phyloP scores from a whole-genome alignment of 2,113 vertebrate species.

The Microtus pennsylvanicus region DNA sequence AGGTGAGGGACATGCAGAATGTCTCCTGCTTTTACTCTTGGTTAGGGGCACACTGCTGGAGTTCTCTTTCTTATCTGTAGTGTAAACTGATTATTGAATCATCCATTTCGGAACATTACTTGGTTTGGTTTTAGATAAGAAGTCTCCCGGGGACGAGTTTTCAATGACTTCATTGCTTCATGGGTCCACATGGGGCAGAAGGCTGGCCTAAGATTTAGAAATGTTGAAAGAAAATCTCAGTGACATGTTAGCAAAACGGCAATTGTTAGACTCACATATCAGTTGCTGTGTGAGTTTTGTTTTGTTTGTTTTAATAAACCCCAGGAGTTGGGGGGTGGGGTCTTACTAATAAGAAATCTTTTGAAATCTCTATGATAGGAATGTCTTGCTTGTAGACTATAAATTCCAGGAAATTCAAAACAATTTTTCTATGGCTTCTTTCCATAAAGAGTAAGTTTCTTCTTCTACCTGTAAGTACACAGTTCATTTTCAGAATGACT shows the following conservation, averaged over 20 bases:
- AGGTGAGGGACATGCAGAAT: not conserved
- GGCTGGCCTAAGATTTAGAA: slow-evolving; percentile 67
- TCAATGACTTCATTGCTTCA: slow-evolving; percentile 68
- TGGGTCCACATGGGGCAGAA: slow-evolving; percentile 1
- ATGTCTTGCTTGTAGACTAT: slow-evolving; percentile 32
- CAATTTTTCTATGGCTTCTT: slow-evolving; percentile 42
- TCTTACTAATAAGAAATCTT: slow-evolving; percentile 45
- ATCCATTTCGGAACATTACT: slow-evolving; percentile 56
- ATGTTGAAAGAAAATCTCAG: slow-evolving; percentile 66
- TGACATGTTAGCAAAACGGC: slow-evolving; percentile 38
- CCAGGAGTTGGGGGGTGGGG: not conserved
- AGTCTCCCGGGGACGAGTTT: slow-evolving; percentile 33
- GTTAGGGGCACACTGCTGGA: not conserved
- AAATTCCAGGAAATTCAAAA: slow-evolving; percentile 52
- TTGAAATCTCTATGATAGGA: slow-evolving; percentile 49
- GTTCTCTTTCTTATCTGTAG: slow-evolving; percentile 16
- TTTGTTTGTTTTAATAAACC: slow-evolving; percentile 75
- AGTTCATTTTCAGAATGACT: slow-evolving; percentile 46
- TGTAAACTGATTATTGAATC: slow-evolving; percentile 60
- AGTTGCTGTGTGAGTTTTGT: slow-evolving; percentile 56
- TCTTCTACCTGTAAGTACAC: not conserved
- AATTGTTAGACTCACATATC: slow-evolving; percentile 8
- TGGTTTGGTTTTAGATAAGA: slow-evolving; percentile 67
- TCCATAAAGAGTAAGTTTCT: not conserved
- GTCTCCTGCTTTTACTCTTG: slow-evolving; percentile 10